Evolutionary conservation across 2,797 vertebrate genomes (phyloP).

Genomic region (Manis javanica): DNA sequence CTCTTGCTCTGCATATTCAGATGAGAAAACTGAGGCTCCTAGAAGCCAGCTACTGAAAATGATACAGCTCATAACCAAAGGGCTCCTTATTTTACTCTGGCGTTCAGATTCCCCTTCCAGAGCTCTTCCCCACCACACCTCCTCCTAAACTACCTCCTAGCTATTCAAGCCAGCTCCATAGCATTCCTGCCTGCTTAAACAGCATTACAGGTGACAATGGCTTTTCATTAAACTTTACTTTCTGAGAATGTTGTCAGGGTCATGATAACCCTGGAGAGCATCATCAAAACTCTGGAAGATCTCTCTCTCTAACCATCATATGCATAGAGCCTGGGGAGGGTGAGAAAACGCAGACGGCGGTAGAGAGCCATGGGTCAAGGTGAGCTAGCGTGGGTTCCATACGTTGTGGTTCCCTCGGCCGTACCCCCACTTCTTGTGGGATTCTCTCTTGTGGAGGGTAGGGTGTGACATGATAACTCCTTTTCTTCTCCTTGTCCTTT

Average conservation of each 20-base stretch:
- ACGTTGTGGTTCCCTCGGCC: background rate
- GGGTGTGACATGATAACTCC: background rate
- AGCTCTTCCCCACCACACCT: background rate
- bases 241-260: background rate
- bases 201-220: background rate
- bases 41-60: background rate
- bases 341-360: background rate
- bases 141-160: background rate
- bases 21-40: background rate
- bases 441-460: background rate
- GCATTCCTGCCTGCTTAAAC: background rate
- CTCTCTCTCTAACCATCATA: background rate
- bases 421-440: background rate
- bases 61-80: background rate
- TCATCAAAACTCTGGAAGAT: background rate
- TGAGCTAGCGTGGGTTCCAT: background rate
- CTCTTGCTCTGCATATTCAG: background rate
- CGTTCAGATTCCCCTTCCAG: background rate
- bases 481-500: background rate
- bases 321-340: background rate
- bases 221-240: background rate
- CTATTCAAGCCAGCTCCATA: background rate
- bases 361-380: background rate
- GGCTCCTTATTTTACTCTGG: background rate
- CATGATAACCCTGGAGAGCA: background rate